Conservation (phyloP, 2,113 vertebrate genomes). For the Perognathus longimembris region DNA sequence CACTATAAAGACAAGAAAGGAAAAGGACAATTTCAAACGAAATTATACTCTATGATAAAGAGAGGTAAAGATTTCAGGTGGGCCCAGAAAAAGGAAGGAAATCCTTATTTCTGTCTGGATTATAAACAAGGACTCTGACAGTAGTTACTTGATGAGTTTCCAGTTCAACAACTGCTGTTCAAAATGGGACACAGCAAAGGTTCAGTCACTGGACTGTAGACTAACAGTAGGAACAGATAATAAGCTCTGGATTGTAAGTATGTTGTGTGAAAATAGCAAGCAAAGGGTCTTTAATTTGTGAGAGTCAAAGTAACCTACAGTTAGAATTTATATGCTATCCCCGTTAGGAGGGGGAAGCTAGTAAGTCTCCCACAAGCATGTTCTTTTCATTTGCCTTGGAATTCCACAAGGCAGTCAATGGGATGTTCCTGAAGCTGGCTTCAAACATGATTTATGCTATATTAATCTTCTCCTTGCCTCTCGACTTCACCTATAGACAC, state of each 20-base stretch:
- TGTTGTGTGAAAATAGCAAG: background rate
- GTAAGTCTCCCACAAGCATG: background rate
- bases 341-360: background rate
- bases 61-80: background rate
- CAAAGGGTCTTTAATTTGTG: background rate
- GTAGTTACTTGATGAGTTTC: background rate
- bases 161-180: background rate
- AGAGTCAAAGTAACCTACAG: background rate
- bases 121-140: background rate
- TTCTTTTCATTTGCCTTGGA: background rate
- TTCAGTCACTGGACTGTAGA: background rate
- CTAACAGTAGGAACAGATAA: background rate
- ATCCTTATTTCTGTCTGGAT: background rate
- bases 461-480: background rate
- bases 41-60: background rate
- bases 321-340: background rate
- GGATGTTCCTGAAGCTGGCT: background rate
- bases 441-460: background rate
- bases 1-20: background rate
- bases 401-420: background rate
- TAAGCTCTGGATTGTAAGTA: background rate
- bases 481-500: background rate
- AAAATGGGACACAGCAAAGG: background rate
- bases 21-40: background rate
- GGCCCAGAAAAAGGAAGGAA: background rate